A percentile compares a stretch with the other conserved stretches of the same genome.
phyloP scores from a whole-genome alignment of 2,113 vertebrate species.

The Coreoperca whiteheadi region DNA sequence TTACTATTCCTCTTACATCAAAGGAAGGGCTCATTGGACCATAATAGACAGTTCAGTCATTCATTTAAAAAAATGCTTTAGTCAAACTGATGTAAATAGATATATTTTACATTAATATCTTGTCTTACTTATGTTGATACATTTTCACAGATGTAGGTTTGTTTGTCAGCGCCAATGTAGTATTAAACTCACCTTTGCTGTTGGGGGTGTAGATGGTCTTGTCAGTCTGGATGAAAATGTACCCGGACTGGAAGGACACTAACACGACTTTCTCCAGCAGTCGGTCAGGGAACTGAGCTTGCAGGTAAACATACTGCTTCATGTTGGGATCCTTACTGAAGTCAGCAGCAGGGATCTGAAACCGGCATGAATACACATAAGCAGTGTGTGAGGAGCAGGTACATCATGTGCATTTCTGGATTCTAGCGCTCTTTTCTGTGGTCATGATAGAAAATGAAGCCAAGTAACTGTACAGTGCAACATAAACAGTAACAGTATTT shows the following conservation, averaged over 20 bases:
- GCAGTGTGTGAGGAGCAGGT: not conserved
- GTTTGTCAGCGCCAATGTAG: not conserved
- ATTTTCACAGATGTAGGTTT: not conserved
- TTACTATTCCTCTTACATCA: not conserved
- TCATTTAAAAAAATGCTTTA: not conserved
- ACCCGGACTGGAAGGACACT: conserved; percentile 81
- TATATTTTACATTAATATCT: not conserved
- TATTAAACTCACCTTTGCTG: conserved; percentile 53
- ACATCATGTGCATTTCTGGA: accelerated
- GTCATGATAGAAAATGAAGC: not conserved
- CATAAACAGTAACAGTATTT: not conserved
- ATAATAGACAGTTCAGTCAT: not conserved
- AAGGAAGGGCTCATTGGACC: not conserved
- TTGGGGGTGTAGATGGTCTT: conserved; percentile 82
- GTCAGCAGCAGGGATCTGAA: conserved; percentile 59
- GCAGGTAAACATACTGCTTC: conserved; percentile 78
- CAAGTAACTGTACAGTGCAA: not conserved
- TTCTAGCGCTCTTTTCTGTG: not conserved
- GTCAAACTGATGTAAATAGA: not conserved
- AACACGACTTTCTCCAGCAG: conserved; percentile 77
- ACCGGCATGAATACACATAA: not conserved
- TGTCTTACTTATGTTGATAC: not conserved
- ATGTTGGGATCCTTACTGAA: conserved; percentile 59
- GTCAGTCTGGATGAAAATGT: conserved; percentile 84
- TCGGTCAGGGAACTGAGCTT: conserved; percentile 64